Base-by-base conservation (phyloP, 2,888 invertebrate species). In the Lithophane socia region DNA sequence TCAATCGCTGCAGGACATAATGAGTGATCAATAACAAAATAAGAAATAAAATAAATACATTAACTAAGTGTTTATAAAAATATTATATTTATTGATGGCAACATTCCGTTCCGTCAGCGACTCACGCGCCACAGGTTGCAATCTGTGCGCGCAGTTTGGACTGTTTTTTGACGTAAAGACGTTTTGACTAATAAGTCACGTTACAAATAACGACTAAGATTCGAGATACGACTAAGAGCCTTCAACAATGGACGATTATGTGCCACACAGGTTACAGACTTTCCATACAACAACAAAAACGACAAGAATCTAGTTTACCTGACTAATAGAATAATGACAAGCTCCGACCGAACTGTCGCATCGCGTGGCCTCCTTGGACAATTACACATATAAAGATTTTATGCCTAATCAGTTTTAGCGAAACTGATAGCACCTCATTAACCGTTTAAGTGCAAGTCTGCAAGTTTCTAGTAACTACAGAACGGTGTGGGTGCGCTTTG, bases 391-490 rank as follows among this genome's bases (percentile, higher is more conserved):
- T 56, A 42, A 65, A n/a, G 60, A 61, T 66, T 75, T 63, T 54
- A 72, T 64, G 72, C 63, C 12, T 72, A 72, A 73, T 84, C 63
- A 77, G 64, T 58, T 60, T 67, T 75, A 80, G 84, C 83, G 84
- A 69, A n/a, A 73, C 84, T 84, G 71, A 84, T 83, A 42, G 69
- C 74, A 73, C 69, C 49, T 70, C 18, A 83, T 74, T 74, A 77
- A 63, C 18, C 24, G 24, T 66, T 63, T 47, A 69, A 63, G 18
- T 66, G 58, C 75, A 73, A 73, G 69, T 69, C 44, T 49, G 65
- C 49, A 60, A 70, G 77, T 83, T 83, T 84, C 69, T 60, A 69
- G 18, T 42, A 24, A 58, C 61, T 54, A 24, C 60, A 60, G 42
- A 12, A 18, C 12, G 52, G 37, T n/a, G n/a, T 73, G 80, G 75